These are phyloP conservation scores for Deilephila porcellus DNA, from an alignment of 2,888 invertebrate genomes.

Conservation along the genomic window DNA sequence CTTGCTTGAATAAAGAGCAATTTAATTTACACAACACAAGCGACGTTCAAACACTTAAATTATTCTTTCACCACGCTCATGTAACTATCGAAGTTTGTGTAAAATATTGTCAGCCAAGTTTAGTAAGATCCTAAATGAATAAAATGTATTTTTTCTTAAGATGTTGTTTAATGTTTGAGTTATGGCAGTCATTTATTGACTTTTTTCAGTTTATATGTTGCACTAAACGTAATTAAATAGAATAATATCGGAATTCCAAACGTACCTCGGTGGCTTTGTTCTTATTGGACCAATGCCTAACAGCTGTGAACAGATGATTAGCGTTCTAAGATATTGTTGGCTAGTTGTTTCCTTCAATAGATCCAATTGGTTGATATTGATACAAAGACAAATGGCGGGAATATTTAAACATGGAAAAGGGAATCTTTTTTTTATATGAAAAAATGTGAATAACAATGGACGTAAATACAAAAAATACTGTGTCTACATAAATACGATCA, in stretches of 20 bases:
- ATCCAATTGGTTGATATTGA: conserved; percentile 7
- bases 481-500: too few species aligned
- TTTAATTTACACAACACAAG: conserved; percentile 25
- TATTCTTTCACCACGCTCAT: neutral
- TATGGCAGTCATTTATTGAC: too few species aligned
- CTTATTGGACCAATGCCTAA: conserved; percentile 47
- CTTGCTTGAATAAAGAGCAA: conserved; percentile 31
- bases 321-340: neutral
- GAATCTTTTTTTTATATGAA: too few species aligned
- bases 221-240: too few species aligned
- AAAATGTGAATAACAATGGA: too few species aligned
- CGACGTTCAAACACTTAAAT: conserved; percentile 34
- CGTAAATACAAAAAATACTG: too few species aligned
- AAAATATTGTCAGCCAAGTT: too few species aligned
- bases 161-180: too few species aligned
- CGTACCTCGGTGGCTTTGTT: conserved; percentile 29
- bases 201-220: too few species aligned
- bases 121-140: too few species aligned
- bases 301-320: conserved; percentile 57
- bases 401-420: neutral
- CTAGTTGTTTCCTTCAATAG: neutral
- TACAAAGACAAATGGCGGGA: neutral
- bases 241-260: conserved; percentile 37
- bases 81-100: neutral
- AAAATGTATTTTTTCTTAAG: too few species aligned